Evolutionary conservation across 1,140 invertebrate species (phyloP).

Genomic region (Orchestia grillus): DNA sequence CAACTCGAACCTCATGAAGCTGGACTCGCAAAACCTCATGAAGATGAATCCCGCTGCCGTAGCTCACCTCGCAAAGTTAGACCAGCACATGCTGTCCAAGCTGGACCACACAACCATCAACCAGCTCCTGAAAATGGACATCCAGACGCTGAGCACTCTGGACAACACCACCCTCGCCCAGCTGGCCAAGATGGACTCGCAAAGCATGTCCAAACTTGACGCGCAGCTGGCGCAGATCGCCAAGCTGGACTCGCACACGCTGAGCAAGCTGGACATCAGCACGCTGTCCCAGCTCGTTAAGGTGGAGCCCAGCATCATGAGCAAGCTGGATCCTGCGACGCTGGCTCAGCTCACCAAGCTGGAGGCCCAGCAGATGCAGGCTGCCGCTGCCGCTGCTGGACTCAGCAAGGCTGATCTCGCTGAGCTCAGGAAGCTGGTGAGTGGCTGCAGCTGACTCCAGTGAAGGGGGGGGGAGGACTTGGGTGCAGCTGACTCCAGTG

Average conservation of each 20-base stretch:
- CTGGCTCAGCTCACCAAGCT: conserved; percentile 66
- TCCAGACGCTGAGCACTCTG: conserved; percentile 62
- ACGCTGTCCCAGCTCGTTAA: conserved; percentile 66
- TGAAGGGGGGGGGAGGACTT: neutral
- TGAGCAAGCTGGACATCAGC: conserved; percentile 66
- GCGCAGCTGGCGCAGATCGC: conserved; percentile 65
- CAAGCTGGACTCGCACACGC: conserved; percentile 64
- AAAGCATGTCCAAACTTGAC: conserved; percentile 65
- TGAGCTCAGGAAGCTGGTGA: conserved; percentile 63
- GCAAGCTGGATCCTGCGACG: conserved; percentile 64
- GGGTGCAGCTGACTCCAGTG: neutral
- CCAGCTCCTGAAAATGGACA: conserved; percentile 64
- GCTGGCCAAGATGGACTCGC: conserved; percentile 65
- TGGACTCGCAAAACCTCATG: conserved; percentile 60
- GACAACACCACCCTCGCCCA: conserved; percentile 63
- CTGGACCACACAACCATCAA: conserved; percentile 59
- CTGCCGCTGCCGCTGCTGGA: conserved; percentile 66
- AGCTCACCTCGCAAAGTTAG: conserved; percentile 64
- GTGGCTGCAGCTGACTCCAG: neutral
- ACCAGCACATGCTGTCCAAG: conserved; percentile 58
- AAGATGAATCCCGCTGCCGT: conserved; percentile 65
- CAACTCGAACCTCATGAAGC: conserved; percentile 61
- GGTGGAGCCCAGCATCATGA: conserved; percentile 65
- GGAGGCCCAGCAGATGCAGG: conserved; percentile 67
- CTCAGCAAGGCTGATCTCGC: conserved; percentile 67